Percentiles rank a stretch among this genome's conserved stretches.
phyloP scores from a whole-genome alignment of 2,797 vertebrate genomes.

The Iguana delicatissima region DNA sequence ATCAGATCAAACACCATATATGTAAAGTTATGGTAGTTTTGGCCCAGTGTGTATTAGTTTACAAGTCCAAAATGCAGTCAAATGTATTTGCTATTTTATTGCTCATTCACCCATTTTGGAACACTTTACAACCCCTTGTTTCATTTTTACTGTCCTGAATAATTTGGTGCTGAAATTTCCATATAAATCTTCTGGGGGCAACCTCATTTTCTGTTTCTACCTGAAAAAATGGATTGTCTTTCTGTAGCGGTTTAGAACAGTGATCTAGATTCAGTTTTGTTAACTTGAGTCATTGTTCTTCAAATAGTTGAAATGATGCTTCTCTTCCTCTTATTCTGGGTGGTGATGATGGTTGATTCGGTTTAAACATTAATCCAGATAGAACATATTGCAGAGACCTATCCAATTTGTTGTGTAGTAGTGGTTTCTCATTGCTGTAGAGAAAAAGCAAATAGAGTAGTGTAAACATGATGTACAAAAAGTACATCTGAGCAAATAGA shows the following conservation, averaged over 20 bases:
- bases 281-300: not conserved
- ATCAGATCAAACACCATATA: no score
- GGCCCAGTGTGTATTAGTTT: no score
- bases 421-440: not conserved
- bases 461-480: not conserved
- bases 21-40: no score
- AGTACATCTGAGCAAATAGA: not conserved
- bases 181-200: no score
- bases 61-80: no score
- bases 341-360: not conserved
- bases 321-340: not conserved
- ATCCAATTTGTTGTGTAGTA: not conserved
- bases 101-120: not conserved
- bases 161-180: not conserved
- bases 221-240: not conserved
- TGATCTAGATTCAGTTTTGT: not conserved
- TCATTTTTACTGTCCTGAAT: not conserved
- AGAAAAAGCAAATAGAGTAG: not conserved
- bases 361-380: not conserved
- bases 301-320: not conserved
- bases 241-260: not conserved
- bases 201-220: no score
- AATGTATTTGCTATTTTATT: no score
- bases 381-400: not conserved
- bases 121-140: not conserved